These are phyloP conservation scores for Hirtodrosophila duncani DNA, from an alignment of 2,888 invertebrate species.

Conservation along the genomic window DNA sequence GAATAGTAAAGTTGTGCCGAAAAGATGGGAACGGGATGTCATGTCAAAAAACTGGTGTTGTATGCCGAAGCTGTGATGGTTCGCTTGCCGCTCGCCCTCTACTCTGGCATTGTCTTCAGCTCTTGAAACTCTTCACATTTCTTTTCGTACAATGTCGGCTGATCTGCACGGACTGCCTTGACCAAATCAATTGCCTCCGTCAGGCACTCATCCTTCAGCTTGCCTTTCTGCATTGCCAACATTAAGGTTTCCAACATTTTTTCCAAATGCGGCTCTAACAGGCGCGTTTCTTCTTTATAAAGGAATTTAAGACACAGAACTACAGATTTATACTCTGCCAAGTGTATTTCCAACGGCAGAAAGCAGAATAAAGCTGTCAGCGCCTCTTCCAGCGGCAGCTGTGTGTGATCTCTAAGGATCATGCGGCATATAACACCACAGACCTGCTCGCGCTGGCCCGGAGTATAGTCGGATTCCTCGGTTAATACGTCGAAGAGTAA, in stretches of 20 bases:
- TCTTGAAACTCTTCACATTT: no score
- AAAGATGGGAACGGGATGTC: no score
- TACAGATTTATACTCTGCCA: not conserved
- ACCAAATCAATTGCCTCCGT: not conserved
- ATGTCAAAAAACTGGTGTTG: no score
- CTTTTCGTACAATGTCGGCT: no score
- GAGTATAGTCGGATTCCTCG: not conserved
- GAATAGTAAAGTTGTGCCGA: no score
- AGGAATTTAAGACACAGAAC: not conserved
- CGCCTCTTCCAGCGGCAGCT: not conserved
- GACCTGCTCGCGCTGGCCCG: not conserved
- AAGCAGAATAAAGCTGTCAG: not conserved
- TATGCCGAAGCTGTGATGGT: no score
- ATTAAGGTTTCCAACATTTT: no score
- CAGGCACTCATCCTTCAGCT: not conserved
- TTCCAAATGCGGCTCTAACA: no score
- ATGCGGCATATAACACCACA: constrained; percentile 2
- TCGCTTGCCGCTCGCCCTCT: no score
- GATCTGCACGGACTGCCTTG: no score
- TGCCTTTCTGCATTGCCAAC: no score
- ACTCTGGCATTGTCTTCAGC: no score
- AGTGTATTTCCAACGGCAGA: not conserved
- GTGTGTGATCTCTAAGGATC: not conserved
- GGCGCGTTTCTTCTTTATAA: not conserved
- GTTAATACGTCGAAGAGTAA: not conserved